These are phyloP conservation scores for Enteromius afrohamiltoni DNA, from an alignment of 2,797 vertebrate genomes.

Conservation along the genomic window DNA sequence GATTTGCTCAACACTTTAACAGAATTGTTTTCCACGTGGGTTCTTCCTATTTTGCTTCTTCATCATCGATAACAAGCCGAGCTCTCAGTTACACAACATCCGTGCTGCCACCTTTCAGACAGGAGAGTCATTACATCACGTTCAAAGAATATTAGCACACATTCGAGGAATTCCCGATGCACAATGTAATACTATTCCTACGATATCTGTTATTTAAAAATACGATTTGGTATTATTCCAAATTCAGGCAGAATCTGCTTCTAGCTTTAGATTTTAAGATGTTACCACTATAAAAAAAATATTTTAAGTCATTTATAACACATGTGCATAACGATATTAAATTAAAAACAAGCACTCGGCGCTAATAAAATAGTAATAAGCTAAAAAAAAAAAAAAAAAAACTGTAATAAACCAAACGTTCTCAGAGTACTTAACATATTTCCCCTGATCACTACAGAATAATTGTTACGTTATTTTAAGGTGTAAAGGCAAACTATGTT, in stretches of 20 bases:
- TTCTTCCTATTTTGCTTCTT: not conserved
- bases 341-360: not conserved
- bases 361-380: not conserved
- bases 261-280: not conserved
- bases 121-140: not conserved
- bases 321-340: too few species aligned
- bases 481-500: not conserved
- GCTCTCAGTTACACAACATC: not conserved
- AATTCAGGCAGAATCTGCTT: not conserved
- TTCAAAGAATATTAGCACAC: not conserved
- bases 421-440: not conserved
- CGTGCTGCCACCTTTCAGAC: slow-evolving; percentile 19
- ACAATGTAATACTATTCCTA: not conserved
- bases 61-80: not conserved
- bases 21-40: not conserved
- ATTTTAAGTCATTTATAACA: not conserved
- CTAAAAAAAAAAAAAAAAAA: too few species aligned
- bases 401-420: not conserved
- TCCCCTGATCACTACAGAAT: not conserved
- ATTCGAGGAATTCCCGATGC: too few species aligned
- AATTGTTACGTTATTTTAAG: not conserved
- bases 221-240: not conserved
- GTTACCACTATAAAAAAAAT: not conserved
- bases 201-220: not conserved
- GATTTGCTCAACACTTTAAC: not conserved